These are phyloP conservation scores for Melitaea cinxia DNA, from an alignment of 1,140 invertebrate genomes.

Conservation along the genomic window DNA sequence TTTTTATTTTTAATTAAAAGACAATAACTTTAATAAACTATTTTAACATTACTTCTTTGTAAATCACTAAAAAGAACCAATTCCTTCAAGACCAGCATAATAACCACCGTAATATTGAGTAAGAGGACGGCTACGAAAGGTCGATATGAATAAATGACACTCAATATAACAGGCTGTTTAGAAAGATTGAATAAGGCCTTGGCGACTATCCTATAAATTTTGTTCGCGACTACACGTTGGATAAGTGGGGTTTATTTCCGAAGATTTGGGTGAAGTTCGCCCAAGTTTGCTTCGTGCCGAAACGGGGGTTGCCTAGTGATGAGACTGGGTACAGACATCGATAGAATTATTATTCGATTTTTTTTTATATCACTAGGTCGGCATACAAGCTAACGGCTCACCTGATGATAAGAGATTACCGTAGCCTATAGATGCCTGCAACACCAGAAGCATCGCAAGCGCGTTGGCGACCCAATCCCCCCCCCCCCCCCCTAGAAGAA, in stretches of 20 bases:
- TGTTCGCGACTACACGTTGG: conserved; percentile 62
- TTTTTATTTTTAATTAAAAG: too few relatives aligned
- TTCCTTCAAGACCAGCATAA: neutral
- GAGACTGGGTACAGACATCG: conserved; percentile 7
- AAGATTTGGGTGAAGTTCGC: conserved; percentile 61
- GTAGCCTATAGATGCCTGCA: too few relatives aligned
- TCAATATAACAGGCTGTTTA: conserved; percentile 54
- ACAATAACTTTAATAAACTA: too few relatives aligned
- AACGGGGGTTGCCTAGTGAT: conserved; percentile 32
- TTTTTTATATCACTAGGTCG: too few relatives aligned
- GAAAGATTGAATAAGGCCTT: conserved; percentile 61
- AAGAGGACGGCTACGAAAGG: conserved; percentile 31
- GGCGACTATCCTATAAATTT: conserved; percentile 70
- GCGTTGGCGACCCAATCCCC: too few relatives aligned
- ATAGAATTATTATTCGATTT: too few relatives aligned
- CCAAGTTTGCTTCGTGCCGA: conserved; percentile 44
- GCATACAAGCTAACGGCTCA: too few relatives aligned
- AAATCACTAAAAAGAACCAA: neutral
- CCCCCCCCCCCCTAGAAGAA: too few relatives aligned
- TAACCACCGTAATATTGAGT: conserved; percentile 19
- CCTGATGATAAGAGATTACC: too few relatives aligned
- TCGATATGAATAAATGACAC: conserved; percentile 64
- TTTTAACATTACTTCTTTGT: too few relatives aligned
- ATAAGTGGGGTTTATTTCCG: conserved; percentile 72
- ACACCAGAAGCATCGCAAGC: too few relatives aligned